Conservation (phyloP, 2,888 invertebrate species). For the Heliconius cydno region DNA sequence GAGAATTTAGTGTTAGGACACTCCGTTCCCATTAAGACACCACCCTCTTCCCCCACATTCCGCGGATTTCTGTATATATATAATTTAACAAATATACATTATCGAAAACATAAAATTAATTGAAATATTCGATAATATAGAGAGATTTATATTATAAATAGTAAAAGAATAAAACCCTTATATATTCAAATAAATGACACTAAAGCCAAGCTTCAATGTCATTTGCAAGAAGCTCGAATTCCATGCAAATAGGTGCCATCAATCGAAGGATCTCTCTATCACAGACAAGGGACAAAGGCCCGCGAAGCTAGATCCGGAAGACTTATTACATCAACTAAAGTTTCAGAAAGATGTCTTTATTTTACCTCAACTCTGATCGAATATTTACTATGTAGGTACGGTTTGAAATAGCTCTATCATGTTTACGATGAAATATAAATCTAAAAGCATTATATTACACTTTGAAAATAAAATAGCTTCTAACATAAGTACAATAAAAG, state of each 20-base stretch:
- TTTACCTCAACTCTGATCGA: conserved; percentile 23
- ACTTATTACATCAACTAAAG: conserved; percentile 67
- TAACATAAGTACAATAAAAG: too few relatives aligned
- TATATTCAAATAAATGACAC: conserved; percentile 59
- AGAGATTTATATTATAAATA: background rate
- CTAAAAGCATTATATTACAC: background rate
- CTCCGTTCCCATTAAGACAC: background rate
- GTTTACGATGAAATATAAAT: background rate
- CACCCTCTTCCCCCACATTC: background rate
- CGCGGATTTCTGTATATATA: background rate
- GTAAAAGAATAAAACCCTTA: conserved; percentile 47
- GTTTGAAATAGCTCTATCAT: background rate
- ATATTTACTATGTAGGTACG: conserved; percentile 5
- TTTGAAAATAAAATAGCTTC: too few relatives aligned
- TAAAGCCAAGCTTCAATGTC: conserved; percentile 64
- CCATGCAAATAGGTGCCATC: conserved; percentile 75
- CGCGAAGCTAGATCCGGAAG: conserved; percentile 67
- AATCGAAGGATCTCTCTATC: conserved; percentile 76
- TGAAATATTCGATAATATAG: too few relatives aligned
- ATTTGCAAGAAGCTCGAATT: conserved; percentile 62
- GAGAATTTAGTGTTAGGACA: background rate
- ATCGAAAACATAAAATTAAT: too few relatives aligned
- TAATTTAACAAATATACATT: too few relatives aligned
- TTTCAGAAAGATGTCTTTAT: conserved; percentile 54
- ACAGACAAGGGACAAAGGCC: conserved; percentile 77